phyloP scores from a whole-genome alignment of 2,797 vertebrate species.

The Rhynchotus rufescens region DNA sequence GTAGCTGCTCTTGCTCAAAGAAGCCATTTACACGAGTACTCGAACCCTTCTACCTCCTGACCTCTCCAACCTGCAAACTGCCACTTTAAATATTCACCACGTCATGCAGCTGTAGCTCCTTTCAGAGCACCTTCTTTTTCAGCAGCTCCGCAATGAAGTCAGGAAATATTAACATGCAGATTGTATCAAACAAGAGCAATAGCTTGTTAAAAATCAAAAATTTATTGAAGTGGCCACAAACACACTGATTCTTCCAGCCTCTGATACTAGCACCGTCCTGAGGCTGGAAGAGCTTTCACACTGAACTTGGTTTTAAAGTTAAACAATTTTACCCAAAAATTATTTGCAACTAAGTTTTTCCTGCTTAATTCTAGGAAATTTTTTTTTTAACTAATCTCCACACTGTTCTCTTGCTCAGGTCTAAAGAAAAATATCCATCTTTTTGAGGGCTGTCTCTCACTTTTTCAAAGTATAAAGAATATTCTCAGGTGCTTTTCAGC shows the following conservation, averaged over 20 bases:
- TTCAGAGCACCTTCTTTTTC: not conserved
- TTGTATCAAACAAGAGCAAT: not conserved
- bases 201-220: not conserved
- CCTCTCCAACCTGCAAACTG: not conserved
- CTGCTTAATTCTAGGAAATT: not conserved
- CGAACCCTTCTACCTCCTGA: not conserved
- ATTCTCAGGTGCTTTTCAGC: not conserved
- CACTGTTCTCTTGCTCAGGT: not conserved
- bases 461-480: not conserved
- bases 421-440: fast-evolving
- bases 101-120: not conserved
- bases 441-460: not conserved
- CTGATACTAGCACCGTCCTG: not conserved
- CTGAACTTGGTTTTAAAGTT: not conserved
- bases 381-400: not conserved
- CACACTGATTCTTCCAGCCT: not conserved
- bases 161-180: not conserved
- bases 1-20: not conserved
- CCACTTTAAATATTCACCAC: not conserved
- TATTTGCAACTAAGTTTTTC: not conserved
- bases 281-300: not conserved
- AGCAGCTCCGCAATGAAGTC: not conserved
- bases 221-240: not conserved
- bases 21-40: not conserved
- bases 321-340: not conserved